phyloP scores from a whole-genome alignment of 2,113 vertebrate genomes.

The Atherinomorus stipes region DNA sequence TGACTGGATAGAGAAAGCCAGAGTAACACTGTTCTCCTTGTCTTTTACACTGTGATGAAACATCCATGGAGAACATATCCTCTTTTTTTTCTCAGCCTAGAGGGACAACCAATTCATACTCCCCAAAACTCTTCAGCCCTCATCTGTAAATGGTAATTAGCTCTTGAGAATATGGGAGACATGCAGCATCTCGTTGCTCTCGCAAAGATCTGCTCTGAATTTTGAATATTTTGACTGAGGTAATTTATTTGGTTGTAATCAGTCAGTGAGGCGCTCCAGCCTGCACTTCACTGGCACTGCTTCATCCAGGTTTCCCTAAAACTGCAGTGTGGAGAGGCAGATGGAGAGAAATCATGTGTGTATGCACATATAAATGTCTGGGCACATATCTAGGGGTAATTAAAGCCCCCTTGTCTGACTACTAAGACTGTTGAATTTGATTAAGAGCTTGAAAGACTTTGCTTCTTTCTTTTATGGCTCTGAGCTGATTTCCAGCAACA shows the following conservation, averaged over 20 bases:
- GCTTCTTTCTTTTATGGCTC: constrained; percentile 11
- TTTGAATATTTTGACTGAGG: constrained; percentile 17
- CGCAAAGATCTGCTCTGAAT: constrained; percentile 11
- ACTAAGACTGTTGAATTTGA: constrained; percentile 37
- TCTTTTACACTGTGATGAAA: not conserved
- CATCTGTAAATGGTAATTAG: constrained; percentile 6
- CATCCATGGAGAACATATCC: not conserved
- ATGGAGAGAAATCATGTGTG: constrained; percentile 14
- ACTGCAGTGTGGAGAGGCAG: not conserved
- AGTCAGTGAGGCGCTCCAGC: constrained; percentile 7
- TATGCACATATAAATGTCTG: constrained; percentile 12
- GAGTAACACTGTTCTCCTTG: not conserved
- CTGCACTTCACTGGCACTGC: constrained; percentile 1
- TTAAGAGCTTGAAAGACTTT: constrained; percentile 23
- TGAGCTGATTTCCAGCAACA: constrained; percentile 13
- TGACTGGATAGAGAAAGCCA: not conserved
- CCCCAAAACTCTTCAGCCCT: not conserved
- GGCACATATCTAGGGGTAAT: constrained; percentile 5
- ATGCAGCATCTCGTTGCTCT: constrained; percentile 16
- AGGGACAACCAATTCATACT: not conserved
- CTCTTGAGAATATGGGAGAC: not conserved
- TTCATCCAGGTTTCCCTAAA: not conserved
- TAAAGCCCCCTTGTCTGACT: constrained; percentile 14
- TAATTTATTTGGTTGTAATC: constrained; percentile 2
- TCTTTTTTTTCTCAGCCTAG: not conserved